Conservation (phyloP, 2,888 invertebrate genomes). For the Orthosia cruda region DNA sequence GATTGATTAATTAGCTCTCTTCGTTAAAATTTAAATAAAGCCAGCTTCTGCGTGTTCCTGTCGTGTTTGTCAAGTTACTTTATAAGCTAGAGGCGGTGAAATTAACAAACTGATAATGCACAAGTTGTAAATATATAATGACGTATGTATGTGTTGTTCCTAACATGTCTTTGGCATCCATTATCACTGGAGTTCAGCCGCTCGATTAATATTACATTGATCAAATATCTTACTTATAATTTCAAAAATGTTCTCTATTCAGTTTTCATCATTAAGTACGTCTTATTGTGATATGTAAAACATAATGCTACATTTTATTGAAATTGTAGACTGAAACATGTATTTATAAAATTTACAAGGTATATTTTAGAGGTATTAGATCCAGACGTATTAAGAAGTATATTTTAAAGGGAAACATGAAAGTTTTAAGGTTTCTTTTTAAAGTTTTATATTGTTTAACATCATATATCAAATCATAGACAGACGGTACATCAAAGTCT, state of each 20-base stretch:
- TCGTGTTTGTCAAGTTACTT: slow-evolving; percentile 36
- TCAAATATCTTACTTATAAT: slow-evolving; percentile 65
- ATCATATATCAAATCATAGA: slow-evolving; percentile 57
- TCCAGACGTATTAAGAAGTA: slow-evolving; percentile 54
- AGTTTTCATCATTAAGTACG: slow-evolving; percentile 61
- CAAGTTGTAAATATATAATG: slow-evolving; percentile 58
- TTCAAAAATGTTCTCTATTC: slow-evolving; percentile 63
- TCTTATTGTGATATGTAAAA: slow-evolving; percentile 72
- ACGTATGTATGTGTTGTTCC: slow-evolving; percentile 59
- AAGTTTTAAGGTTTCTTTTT: slow-evolving; percentile 28
- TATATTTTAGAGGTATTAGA: slow-evolving; percentile 63
- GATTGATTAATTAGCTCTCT: slow-evolving; percentile 25
- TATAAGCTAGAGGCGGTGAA: slow-evolving; percentile 38
- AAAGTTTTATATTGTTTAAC: slow-evolving; percentile 34
- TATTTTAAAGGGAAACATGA: slow-evolving; percentile 52
- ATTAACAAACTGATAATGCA: slow-evolving; percentile 35
- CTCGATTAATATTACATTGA: slow-evolving; percentile 61
- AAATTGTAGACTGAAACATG: slow-evolving; percentile 59
- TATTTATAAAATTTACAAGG: slow-evolving; percentile 67
- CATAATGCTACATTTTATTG: slow-evolving; percentile 66
- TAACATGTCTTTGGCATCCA: slow-evolving; percentile 82
- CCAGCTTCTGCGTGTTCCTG: slow-evolving; percentile 29
- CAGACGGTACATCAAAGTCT: slow-evolving; percentile 64
- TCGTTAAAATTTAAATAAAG: slow-evolving; percentile 9
- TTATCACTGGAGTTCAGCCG: slow-evolving; percentile 84